phyloP scores from a whole-genome alignment of 2,797 vertebrate species.

The Pyrocephalus nanus region DNA sequence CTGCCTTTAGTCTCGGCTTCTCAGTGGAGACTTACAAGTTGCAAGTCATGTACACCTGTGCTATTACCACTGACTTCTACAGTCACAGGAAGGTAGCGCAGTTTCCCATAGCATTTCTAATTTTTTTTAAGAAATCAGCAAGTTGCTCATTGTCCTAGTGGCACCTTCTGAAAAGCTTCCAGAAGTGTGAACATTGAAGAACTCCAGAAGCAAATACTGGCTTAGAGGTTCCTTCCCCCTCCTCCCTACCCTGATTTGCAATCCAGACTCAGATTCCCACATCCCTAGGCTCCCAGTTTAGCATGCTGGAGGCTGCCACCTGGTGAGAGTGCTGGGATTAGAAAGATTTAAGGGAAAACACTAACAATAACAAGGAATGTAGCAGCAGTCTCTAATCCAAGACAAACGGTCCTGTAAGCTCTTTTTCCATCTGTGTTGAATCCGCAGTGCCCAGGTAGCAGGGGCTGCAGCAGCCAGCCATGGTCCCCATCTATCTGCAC shows the following conservation, averaged over 20 bases:
- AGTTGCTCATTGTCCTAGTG: not conserved
- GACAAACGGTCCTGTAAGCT: accelerated
- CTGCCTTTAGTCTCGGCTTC: not conserved
- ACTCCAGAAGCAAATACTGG: not conserved
- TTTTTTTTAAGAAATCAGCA: too few species aligned
- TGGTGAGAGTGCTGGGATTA: not conserved
- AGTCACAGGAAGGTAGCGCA: not conserved
- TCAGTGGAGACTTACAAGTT: not conserved
- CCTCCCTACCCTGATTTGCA: not conserved
- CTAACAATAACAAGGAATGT: accelerated
- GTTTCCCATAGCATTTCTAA: not conserved
- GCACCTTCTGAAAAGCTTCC: not conserved
- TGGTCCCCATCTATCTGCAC: not conserved
- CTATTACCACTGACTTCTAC: not conserved
- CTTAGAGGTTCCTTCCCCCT: not conserved
- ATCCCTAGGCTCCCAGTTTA: not conserved
- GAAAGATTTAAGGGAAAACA: not conserved
- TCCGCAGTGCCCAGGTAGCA: not conserved
- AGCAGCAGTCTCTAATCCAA: not conserved
- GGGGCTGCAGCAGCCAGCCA: not conserved
- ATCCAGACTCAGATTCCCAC: not conserved
- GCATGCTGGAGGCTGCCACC: constrained; percentile 15
- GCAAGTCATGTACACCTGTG: not conserved
- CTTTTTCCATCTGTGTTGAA: not conserved
- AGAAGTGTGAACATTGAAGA: not conserved